Conservation (phyloP, 2,888 invertebrate species). For the Cacoxenus indagator region DNA sequence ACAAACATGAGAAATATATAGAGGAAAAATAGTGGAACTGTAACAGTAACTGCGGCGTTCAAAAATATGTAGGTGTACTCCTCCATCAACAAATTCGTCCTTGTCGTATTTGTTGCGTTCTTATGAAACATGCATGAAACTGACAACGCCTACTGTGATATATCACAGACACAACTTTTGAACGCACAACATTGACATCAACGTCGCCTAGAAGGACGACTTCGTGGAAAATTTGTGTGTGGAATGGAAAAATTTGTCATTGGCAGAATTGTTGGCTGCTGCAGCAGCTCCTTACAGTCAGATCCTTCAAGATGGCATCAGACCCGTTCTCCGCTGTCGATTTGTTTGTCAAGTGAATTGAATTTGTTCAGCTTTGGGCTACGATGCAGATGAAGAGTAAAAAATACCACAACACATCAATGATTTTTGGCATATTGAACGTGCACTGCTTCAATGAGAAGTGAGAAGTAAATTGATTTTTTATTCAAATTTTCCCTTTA, state of each 20-base stretch:
- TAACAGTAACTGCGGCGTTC: neutral
- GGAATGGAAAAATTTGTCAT: neutral
- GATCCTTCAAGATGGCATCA: no score
- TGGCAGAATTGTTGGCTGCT: slow-evolving; percentile 12
- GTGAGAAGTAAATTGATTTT: slow-evolving; percentile 49
- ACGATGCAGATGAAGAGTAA: neutral
- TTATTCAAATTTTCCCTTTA: slow-evolving; percentile 47
- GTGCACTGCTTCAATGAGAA: neutral
- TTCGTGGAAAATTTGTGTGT: neutral
- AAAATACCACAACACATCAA: neutral
- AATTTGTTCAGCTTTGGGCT: neutral
- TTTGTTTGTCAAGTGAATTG: neutral
- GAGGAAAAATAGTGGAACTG: neutral
- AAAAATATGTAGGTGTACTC: neutral
- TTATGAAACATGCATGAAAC: slow-evolving; percentile 6
- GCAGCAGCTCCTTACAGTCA: neutral
- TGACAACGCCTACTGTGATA: slow-evolving; percentile 13
- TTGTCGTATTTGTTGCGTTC: neutral
- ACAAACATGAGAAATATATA: neutral
- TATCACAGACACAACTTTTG: slow-evolving; percentile 5
- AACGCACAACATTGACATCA: neutral
- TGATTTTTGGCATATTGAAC: slow-evolving; percentile 5
- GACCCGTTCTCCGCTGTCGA: no score
- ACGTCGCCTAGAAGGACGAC: neutral
- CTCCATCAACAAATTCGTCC: neutral